Percentiles rank a stretch among this genome's conserved stretches.
phyloP scores from a whole-genome alignment of 2,888 invertebrate species.

The Dorcus parallelipipedus region DNA sequence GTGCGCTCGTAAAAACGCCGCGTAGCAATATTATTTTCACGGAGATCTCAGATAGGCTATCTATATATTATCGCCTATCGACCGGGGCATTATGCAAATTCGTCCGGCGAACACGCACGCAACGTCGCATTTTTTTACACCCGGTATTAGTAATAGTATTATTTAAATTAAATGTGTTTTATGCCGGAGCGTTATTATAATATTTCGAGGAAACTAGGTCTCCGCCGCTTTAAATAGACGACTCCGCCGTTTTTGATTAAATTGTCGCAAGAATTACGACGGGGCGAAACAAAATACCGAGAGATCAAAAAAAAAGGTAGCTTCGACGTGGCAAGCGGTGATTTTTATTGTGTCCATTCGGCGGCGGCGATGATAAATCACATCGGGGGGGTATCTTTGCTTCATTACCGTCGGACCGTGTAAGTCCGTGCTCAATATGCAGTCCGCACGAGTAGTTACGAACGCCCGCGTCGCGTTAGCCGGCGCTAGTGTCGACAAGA shows the following conservation, averaged over 20 bases:
- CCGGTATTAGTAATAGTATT: not conserved
- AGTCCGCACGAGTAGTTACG: conserved; percentile 23
- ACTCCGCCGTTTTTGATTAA: too few relatives aligned
- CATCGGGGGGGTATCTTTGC: not conserved
- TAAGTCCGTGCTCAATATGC: conserved; percentile 22
- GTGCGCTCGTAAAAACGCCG: not conserved
- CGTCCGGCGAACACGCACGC: conserved; percentile 5
- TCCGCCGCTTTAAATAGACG: too few relatives aligned
- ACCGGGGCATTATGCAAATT: not conserved
- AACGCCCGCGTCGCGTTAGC: conserved; percentile 2
- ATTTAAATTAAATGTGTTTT: conserved; percentile 1
- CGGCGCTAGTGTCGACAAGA: conserved; percentile 19
- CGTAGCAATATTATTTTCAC: not conserved
- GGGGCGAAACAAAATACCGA: too few relatives aligned
- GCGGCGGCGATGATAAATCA: not conserved
- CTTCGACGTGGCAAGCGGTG: too few relatives aligned
- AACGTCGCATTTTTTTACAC: conserved; percentile 7
- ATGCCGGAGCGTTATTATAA: not conserved
- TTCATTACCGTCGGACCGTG: conserved; percentile 9
- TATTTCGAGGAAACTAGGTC: too few relatives aligned
- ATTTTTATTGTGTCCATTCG: not conserved
- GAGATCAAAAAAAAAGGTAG: too few relatives aligned
- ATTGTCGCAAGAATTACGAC: too few relatives aligned
- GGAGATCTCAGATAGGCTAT: not conserved
- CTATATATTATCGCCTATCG: conserved; percentile 1